phyloP scores from a whole-genome alignment of 1,140 invertebrate genomes.

The Eurosta solidaginis region DNA sequence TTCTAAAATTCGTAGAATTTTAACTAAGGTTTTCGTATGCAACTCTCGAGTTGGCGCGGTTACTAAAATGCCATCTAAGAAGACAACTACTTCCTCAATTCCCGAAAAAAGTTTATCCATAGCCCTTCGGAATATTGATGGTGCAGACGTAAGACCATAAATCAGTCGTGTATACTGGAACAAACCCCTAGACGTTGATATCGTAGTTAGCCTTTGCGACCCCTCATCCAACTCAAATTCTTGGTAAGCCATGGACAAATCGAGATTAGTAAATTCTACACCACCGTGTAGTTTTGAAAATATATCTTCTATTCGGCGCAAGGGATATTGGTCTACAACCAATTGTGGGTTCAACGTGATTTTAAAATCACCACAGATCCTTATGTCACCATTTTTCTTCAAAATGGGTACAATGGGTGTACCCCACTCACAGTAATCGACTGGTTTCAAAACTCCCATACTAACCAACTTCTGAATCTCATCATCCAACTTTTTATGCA shows the following conservation, averaged over 20 bases:
- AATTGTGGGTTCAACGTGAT: slow-evolving; percentile 30
- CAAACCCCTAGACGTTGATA: slow-evolving; percentile 39
- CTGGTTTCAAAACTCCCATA: slow-evolving; percentile 41
- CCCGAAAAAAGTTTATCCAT: slow-evolving; percentile 43
- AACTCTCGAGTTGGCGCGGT: slow-evolving; percentile 29
- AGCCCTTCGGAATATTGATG: slow-evolving; percentile 43
- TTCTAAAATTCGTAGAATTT: slow-evolving; percentile 38
- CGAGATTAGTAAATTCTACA: slow-evolving; percentile 40
- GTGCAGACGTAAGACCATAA: slow-evolving; percentile 42
- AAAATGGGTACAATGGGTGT: slow-evolving; percentile 61
- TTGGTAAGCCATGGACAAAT: slow-evolving; percentile 41
- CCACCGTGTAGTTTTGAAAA: slow-evolving; percentile 40
- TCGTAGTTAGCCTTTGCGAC: slow-evolving; percentile 35
- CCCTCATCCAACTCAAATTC: slow-evolving; percentile 38
- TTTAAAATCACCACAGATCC: slow-evolving; percentile 58
- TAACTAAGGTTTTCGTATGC: slow-evolving; percentile 34
- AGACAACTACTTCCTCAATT: slow-evolving; percentile 39
- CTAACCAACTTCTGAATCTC: slow-evolving; percentile 57
- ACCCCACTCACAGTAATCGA: slow-evolving; percentile 54
- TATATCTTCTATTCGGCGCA: too few relatives aligned
- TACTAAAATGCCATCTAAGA: slow-evolving; percentile 46
- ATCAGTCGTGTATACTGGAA: slow-evolving; percentile 37
- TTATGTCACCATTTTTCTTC: slow-evolving; percentile 58
- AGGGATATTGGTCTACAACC: slow-evolving; percentile 39
- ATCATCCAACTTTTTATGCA: too few relatives aligned